A percentile compares a stretch with the other conserved stretches of the same genome.
These are phyloP conservation scores for Salvator merianae DNA, from an alignment of 2,113 vertebrate species.

Conservation along the genomic window DNA sequence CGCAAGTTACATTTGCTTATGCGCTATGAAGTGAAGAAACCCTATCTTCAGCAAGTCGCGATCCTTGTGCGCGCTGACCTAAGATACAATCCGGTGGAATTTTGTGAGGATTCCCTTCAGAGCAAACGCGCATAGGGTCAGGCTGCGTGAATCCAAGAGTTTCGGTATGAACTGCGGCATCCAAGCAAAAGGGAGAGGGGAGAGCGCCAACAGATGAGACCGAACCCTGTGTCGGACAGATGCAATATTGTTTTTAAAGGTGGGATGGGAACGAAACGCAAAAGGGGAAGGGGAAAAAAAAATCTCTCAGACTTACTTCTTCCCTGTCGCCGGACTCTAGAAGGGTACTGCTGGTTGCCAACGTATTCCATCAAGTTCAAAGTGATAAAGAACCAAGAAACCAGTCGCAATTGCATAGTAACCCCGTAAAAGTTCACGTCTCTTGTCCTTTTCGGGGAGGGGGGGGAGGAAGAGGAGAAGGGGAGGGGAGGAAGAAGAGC, in stretches of 20 bases:
- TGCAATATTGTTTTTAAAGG: no score
- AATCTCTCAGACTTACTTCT: constrained; percentile 86
- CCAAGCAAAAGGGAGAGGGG: neutral
- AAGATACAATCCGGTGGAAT: neutral
- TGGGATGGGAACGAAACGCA: no score
- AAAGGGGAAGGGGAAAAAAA: no score
- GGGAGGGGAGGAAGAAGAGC: constrained; percentile 54
- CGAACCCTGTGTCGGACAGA: neutral
- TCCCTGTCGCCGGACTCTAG: constrained; percentile 92
- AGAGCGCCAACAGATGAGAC: constrained; percentile 47
- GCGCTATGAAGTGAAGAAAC: neutral
- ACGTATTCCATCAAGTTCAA: constrained; percentile 98
- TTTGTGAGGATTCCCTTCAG: neutral
- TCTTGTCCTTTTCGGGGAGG: constrained; percentile 53
- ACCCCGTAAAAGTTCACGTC: constrained; percentile 84
- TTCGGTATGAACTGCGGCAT: neutral
- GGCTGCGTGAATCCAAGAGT: neutral
- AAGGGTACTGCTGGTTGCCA: constrained; percentile 90
- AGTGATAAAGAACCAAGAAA: constrained; percentile 95
- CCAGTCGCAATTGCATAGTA: constrained; percentile 99
- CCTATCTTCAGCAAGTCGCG: neutral
- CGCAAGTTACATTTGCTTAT: neutral
- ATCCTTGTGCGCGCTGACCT: no score
- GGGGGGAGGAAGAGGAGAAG: constrained; percentile 59
- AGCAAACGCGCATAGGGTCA: neutral